Evolutionary conservation across 2,797 vertebrate species (phyloP).

Genomic region (Propithecus deckenii): DNA sequence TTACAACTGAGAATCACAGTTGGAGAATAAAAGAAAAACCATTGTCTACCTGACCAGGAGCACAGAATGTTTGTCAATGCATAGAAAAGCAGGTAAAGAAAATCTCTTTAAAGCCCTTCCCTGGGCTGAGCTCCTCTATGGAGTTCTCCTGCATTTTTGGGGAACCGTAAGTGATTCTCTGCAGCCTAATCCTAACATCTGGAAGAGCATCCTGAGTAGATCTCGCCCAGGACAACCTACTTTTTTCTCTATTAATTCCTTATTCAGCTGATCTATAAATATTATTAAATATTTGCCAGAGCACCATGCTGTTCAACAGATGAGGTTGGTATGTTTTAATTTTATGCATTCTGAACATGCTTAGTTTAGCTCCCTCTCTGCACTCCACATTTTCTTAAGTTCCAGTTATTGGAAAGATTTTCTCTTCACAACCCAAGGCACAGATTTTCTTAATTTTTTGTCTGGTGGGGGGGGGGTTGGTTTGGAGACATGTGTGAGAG

Average conservation of each 20-base stretch:
- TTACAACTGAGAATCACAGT: not conserved
- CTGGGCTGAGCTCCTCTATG: not conserved
- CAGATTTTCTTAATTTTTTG: constrained; percentile 60
- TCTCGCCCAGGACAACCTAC: constrained; percentile 29
- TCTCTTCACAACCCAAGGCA: not conserved
- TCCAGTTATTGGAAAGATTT: constrained; percentile 39
- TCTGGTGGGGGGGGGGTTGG: not conserved
- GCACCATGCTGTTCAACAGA: constrained; percentile 61
- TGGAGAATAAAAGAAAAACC: not conserved
- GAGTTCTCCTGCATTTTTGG: not conserved
- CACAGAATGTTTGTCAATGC: not conserved
- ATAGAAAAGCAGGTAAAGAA: not conserved
- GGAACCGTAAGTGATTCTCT: not conserved
- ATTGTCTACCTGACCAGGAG: not conserved
- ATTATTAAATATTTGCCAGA: constrained; percentile 67
- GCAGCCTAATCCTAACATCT: constrained; percentile 10
- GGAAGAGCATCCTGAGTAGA: not conserved
- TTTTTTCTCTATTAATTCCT: constrained; percentile 72
- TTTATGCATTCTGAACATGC: constrained; percentile 56
- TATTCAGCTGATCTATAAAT: constrained; percentile 70
- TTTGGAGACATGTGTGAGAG: constrained; percentile 50
- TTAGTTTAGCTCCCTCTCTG: not conserved
- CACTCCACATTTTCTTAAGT: constrained; percentile 37
- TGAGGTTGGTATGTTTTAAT: constrained; percentile 62
- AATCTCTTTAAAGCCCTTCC: not conserved